Base-by-base conservation (phyloP, 2,888 invertebrate genomes). In the Agonum fuliginosum region DNA sequence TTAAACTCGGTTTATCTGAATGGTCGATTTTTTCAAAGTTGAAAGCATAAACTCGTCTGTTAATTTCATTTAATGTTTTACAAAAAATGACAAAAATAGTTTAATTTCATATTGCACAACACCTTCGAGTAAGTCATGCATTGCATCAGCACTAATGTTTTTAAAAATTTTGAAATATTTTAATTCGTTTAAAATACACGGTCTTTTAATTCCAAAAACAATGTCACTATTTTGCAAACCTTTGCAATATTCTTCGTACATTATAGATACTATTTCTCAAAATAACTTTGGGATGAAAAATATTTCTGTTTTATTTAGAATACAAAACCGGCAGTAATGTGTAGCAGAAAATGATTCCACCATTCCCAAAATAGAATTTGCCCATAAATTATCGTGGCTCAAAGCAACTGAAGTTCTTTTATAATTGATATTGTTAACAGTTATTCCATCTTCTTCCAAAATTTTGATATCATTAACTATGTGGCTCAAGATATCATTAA, bases 241-340 rank as follows among this genome's bases (percentile, higher is more conserved):
- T 20, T 20, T 19, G 19, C 48, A 48, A 19, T 20, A 6, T 48
- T 48, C 5, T 20, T 19, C 19, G 20, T 48, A 6, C 2, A 2
- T 20, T 1, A 19, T n/a, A n/a, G n/a, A n/a, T 30, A 20, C 19
- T 6, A 6, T 1, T 6, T 12, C 5, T 1, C 17, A 19, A 20
- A 4, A 17, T 46, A 5, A 46, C 46, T 46, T 46, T 46, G 1
- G 17, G 2, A 46, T 46, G 12, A 14, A 10, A 46, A 46, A 46
- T 46, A 46, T 6, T 2, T 46, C 46, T 46, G 10, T 14, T 46
- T 46, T 80, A 20, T 22, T 1, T n/a, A 78, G 54, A 14, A 43
- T 62, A 79, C 81, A 81, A 43, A 80, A 58, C 46, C 79, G 67
- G 76, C 81, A 80, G 62, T 78, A 81, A 46, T 80, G 22, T 48